Conservation (phyloP, 2,888 invertebrate genomes). For the Linnaemya vulpina region DNA sequence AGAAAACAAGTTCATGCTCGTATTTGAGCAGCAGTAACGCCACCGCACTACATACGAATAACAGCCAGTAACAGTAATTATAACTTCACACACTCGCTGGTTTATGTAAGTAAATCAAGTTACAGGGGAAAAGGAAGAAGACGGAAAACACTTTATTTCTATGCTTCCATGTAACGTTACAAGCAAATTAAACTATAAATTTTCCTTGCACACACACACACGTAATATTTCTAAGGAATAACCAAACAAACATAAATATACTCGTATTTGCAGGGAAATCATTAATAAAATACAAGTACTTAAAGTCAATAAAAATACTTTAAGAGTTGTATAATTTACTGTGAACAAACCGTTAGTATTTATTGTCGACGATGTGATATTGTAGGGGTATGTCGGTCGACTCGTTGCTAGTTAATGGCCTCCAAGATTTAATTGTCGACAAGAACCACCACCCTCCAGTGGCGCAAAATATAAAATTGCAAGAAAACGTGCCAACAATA, state of each 20-base stretch:
- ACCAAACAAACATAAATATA: neutral
- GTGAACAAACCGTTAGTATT: neutral
- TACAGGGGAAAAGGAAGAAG: slow-evolving; percentile 21
- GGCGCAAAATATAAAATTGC: slow-evolving; percentile 8
- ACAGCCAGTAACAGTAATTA: slow-evolving; percentile 10
- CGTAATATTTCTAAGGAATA: neutral
- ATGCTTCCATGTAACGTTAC: slow-evolving; percentile 13
- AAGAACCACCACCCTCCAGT: slow-evolving; percentile 11
- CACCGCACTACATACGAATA: slow-evolving; percentile 1
- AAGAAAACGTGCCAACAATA: slow-evolving; percentile 65
- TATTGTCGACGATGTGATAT: slow-evolving; percentile 15
- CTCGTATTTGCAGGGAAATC: neutral
- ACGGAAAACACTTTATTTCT: slow-evolving; percentile 3
- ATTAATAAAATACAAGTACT: slow-evolving; percentile 38
- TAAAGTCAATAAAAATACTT: slow-evolving; percentile 61
- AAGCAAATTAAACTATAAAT: slow-evolving; percentile 60
- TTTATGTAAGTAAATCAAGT: slow-evolving; percentile 44
- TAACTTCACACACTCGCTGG: slow-evolving; percentile 26
- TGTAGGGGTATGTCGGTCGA: neutral
- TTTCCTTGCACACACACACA: slow-evolving; percentile 14
- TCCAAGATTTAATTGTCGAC: slow-evolving; percentile 60
- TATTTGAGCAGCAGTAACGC: neutral
- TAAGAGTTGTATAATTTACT: slow-evolving; percentile 52
- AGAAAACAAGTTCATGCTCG: neutral
- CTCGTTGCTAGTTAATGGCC: slow-evolving; percentile 48